Percentiles rank a stretch among this genome's conserved stretches.
Evolutionary conservation across 1,140 invertebrate genomes (phyloP).

Genomic region (Chionoecetes opilio): DNA sequence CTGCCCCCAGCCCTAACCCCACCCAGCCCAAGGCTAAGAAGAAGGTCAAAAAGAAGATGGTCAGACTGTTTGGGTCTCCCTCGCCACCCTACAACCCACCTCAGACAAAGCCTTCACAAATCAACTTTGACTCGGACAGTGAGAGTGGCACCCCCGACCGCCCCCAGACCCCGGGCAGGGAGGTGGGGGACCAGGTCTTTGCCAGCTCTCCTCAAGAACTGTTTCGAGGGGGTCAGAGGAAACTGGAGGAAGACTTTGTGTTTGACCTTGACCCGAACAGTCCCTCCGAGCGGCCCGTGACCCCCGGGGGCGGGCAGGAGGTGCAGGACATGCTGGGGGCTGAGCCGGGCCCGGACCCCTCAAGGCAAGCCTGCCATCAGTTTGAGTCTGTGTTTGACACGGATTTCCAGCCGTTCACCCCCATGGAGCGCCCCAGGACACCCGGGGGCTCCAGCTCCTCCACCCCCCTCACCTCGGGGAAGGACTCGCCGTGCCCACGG

Average conservation of each 20-base stretch:
- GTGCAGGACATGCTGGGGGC: slow-evolving; percentile 57
- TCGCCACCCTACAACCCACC: slow-evolving; percentile 46
- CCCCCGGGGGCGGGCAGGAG: slow-evolving; percentile 62
- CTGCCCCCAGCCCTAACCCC: neutral
- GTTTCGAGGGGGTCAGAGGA: neutral
- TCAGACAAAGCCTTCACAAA: neutral
- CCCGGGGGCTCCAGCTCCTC: slow-evolving; percentile 61
- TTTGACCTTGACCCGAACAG: slow-evolving; percentile 58
- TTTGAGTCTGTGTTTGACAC: slow-evolving; percentile 74
- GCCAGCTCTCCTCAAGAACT: slow-evolving; percentile 31
- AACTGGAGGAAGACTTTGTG: neutral
- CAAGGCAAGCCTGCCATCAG: slow-evolving; percentile 36
- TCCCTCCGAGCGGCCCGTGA: slow-evolving; percentile 61
- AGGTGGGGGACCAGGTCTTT: slow-evolving; percentile 63
- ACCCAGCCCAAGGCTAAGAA: slow-evolving; percentile 9
- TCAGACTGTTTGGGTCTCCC: slow-evolving; percentile 64
- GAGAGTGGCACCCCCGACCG: slow-evolving; percentile 61
- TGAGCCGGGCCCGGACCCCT: slow-evolving; percentile 22
- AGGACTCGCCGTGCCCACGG: neutral
- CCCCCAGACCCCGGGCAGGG: slow-evolving; percentile 71
- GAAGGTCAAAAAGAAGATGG: slow-evolving; percentile 65
- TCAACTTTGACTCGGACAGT: slow-evolving; percentile 58
- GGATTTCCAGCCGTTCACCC: slow-evolving; percentile 49
- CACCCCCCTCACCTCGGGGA: slow-evolving; percentile 39
- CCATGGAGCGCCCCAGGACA: slow-evolving; percentile 63